A percentile compares a stretch with the other conserved stretches of the same genome.
These are phyloP conservation scores for Polypterus senegalus DNA, from an alignment of 2,113 vertebrate genomes.

Conservation along the genomic window DNA sequence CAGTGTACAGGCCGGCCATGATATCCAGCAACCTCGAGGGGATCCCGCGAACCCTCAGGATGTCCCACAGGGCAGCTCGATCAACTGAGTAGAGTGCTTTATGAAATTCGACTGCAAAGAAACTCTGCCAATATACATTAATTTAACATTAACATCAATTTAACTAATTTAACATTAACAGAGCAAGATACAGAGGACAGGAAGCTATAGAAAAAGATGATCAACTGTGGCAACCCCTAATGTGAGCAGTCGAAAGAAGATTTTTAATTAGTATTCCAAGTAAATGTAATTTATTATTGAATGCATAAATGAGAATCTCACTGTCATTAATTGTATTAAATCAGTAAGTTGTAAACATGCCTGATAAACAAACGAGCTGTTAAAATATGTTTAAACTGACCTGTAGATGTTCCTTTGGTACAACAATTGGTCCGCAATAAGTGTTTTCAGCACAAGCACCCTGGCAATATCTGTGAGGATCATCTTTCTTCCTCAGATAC, in stretches of 20 bases:
- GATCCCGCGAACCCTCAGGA: too few relatives aligned
- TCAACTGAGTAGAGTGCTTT: too few relatives aligned
- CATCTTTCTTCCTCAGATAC: conserved; percentile 79
- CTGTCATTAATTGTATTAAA: background rate
- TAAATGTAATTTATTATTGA: background rate
- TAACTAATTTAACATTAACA: background rate
- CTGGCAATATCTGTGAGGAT: conserved; percentile 84
- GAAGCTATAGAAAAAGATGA: too few relatives aligned
- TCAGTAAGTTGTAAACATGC: background rate
- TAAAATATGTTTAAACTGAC: conserved; percentile 35
- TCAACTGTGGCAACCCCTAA: too few relatives aligned
- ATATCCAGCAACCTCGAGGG: too few relatives aligned
- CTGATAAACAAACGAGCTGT: background rate
- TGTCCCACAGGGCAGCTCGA: too few relatives aligned
- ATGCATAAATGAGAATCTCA: background rate
- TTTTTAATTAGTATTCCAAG: background rate
- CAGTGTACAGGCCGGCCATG: too few relatives aligned
- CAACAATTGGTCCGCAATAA: conserved; percentile 75
- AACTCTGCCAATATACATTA: too few relatives aligned
- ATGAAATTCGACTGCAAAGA: too few relatives aligned
- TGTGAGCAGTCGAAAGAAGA: background rate
- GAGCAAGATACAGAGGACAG: too few relatives aligned
- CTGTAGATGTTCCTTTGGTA: conserved; percentile 90
- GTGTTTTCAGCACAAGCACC: conserved; percentile 72
- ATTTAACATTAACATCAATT: background rate